Base-by-base conservation (phyloP, 1,140 invertebrate genomes). In the Ceratina japonica region DNA sequence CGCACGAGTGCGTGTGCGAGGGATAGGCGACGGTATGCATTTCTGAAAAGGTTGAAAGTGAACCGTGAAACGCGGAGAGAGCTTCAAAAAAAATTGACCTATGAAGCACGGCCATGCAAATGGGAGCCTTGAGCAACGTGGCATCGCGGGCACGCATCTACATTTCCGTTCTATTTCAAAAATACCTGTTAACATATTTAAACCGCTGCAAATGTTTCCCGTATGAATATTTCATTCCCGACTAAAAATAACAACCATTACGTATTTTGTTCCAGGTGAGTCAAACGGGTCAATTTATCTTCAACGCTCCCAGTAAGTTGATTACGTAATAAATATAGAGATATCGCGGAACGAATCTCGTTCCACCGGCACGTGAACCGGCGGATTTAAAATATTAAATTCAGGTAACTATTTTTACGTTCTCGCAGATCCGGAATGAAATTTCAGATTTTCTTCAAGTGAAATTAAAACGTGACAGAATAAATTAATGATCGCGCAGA, bases 31-130 rank as follows among this genome's bases (percentile, higher is more conserved):
- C 69, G 54, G 69, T 24, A 71, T 71, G 69, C 69, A 71, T 71
- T 71, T 71, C 69, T 71, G 16, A 71, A 71, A 71, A 71, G 69
- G 69, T 71, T 59, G 69, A 3, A 59, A 59, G 69, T 59, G 69
- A 71, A 71, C 27, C 69, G 31, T 71, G 20, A 71, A 59, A 59
- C 24, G 5, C 8, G 20, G 62, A 37, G 18, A 16, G 27, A 44
- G 54, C 31, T 71, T 59, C 31, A 22, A 31, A 31, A 31, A 44
- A 71, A 71, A 71, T 71, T 71, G 69, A 71, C 54, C 54, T n/a
- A 54, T 18, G 66, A 31, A 51, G 16, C 24, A 58, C 1, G 3
- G 69, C 3, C 69, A 44, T 71, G 69, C 52, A 59, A 71, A 71
- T 44, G 2, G 1, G 15, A 13, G 20, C 54, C 31, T 71, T 59